A percentile compares a stretch with the other conserved stretches of the same genome.
phyloP scores from a whole-genome alignment of 2,113 vertebrate species.

The Perca flavescens region DNA sequence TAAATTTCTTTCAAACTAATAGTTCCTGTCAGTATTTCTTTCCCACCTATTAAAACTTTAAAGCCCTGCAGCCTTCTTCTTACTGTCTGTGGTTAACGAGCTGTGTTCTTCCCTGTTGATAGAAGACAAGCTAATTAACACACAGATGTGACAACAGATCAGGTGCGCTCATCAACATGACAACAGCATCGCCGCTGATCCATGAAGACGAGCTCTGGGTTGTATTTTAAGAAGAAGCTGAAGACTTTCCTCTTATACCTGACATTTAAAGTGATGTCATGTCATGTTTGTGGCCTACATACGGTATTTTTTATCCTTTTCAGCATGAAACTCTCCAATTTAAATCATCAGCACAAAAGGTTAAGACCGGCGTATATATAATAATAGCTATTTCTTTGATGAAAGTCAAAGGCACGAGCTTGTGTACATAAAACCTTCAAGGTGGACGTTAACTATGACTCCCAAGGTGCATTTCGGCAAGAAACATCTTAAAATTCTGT shows the following conservation, averaged over 20 bases:
- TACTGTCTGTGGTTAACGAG: conserved; percentile 26
- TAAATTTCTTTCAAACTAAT: neutral
- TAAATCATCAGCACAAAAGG: too few species aligned
- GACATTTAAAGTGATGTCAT: conserved; percentile 14
- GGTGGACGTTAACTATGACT: too few species aligned
- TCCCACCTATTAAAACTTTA: neutral
- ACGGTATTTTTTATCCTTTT: neutral
- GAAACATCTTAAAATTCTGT: too few species aligned
- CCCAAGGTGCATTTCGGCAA: too few species aligned
- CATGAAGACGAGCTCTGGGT: neutral
- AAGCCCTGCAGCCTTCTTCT: neutral
- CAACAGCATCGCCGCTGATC: conserved; percentile 28
- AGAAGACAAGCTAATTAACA: conserved; percentile 62
- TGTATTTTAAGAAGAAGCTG: neutral
- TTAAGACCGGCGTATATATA: too few species aligned
- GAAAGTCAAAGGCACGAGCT: too few species aligned
- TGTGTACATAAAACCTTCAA: too few species aligned
- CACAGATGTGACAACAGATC: conserved; percentile 63
- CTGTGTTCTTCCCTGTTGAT: conserved; percentile 15
- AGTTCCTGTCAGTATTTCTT: neutral
- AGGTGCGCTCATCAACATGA: conserved; percentile 37
- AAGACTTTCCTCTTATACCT: neutral
- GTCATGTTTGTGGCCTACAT: neutral
- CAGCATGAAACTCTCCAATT: too few species aligned
- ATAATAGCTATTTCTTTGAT: too few species aligned